Percentiles rank a stretch among this genome's conserved stretches.
phyloP scores from a whole-genome alignment of 2,888 invertebrate genomes.

The Lochmaea capreae region DNA sequence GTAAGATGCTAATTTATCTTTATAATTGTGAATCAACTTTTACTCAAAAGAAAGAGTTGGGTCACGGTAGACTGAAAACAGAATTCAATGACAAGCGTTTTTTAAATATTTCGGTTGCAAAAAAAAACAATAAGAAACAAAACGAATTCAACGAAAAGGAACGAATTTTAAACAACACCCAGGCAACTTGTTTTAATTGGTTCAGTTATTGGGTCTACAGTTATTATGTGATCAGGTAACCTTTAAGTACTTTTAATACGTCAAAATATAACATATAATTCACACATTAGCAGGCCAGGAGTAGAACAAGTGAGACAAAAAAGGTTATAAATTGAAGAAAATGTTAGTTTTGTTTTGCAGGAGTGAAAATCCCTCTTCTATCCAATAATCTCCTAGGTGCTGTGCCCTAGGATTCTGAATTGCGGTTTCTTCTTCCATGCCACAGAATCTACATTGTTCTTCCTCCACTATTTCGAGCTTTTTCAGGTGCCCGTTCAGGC shows the following conservation, averaged over 20 bases:
- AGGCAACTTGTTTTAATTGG: background rate
- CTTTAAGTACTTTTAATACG: background rate
- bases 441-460: no score
- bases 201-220: background rate
- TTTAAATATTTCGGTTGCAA: background rate
- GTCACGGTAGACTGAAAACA: background rate
- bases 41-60: background rate
- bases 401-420: no score
- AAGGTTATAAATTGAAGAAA: no score
- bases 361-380: no score
- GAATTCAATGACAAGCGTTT: background rate
- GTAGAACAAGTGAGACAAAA: background rate
- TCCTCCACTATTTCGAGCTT: no score
- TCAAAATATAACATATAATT: background rate
- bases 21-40: background rate
- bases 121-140: background rate
- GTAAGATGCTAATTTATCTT: background rate
- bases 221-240: slow-evolving; percentile 7
- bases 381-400: no score
- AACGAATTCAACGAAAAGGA: no score
- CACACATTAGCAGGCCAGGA: background rate
- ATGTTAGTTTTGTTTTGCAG: no score
- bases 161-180: background rate
- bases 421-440: no score
- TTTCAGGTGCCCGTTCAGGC: no score